phyloP scores from a whole-genome alignment of 2,113 vertebrate genomes.

The Pseudorasbora parva region DNA sequence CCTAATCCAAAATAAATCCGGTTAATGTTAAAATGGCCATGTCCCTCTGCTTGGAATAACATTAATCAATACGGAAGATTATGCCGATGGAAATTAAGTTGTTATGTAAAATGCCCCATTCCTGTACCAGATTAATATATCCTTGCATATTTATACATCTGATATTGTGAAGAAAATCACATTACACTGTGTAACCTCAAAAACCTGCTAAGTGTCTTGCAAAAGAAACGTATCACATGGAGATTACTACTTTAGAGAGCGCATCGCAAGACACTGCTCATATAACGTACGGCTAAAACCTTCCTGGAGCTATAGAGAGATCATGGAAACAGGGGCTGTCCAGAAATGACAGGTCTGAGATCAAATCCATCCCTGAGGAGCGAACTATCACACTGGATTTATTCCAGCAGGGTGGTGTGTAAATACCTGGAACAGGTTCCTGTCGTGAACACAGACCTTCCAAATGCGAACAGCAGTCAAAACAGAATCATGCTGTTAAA shows the following conservation, averaged over 20 bases:
- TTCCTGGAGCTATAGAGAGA: conserved; percentile 17
- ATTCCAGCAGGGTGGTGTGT: conserved; percentile 51
- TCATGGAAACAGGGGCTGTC: conserved; percentile 34
- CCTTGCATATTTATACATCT: conserved; percentile 42
- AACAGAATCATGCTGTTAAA: conserved; percentile 23
- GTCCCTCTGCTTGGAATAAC: conserved; percentile 67
- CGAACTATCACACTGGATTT: conserved; percentile 53
- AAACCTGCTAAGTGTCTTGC: conserved; percentile 16
- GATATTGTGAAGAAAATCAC: conserved; percentile 38
- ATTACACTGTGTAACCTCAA: conserved; percentile 40
- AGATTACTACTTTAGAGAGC: conserved; percentile 28
- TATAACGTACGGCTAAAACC: conserved; percentile 3
- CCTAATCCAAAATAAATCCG: conserved; percentile 76
- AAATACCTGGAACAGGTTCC: conserved; percentile 62
- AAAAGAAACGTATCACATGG: conserved; percentile 17
- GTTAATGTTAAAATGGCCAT: conserved; percentile 70
- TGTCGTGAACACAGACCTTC: conserved; percentile 51
- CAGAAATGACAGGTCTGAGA: conserved; percentile 43
- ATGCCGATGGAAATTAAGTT: conserved; percentile 70
- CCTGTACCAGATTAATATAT: conserved; percentile 23
- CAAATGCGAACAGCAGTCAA: conserved; percentile 35
- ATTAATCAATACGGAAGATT: conserved; percentile 72
- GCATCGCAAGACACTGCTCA: background rate
- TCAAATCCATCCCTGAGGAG: conserved; percentile 41
- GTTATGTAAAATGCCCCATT: conserved; percentile 60